Base-by-base conservation (phyloP, 2,888 invertebrate genomes). In the Heliconius erato region DNA sequence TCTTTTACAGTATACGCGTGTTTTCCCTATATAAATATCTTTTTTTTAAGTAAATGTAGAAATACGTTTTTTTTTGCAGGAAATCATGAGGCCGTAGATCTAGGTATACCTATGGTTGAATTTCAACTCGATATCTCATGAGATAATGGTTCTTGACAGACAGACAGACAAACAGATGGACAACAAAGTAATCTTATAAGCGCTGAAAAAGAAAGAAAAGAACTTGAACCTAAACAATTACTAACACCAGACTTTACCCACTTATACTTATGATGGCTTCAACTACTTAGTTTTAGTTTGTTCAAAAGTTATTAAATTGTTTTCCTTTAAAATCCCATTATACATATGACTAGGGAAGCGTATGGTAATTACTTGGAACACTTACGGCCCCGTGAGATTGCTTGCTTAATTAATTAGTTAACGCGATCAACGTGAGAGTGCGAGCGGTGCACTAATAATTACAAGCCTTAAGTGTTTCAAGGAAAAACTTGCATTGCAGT, bases 351-450 rank as follows among this genome's bases (percentile, higher is more conserved):
- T 28, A 65, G 35, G 40, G 26, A n/a, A 26, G 59, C 54, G 79
- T 83, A 82, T 82, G 77, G 40, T 77, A 80, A 82, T 80, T 80
- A 79, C 83, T 82, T 16, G 77, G 79, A 69, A 82, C 79, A 67
- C 78, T 78, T 79, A 74, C 72, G 79, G 77, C 44, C 65, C 49
- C 79, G 77, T 44, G 82, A 84, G 81, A 82, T 83, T 81, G 82
- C 84, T 76, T 81, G 85, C 83, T 85, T 86, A 86, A 87, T 87
- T 86, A 85, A 84, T 84, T 83, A 81, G 81, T 83, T 85, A 86
- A 86, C 86, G 85, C 82, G 82, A 87, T 86, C 80, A 85, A 80
- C 85, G 84, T 79, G 79, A 79, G 67, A 40, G 49, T 49, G 28
- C 40, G 83, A 79, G 74, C 78, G 76, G 79, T 63, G 80, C 82